phyloP scores from a whole-genome alignment of 2,888 invertebrate species.

The Dasysyrphus tricinctus region DNA sequence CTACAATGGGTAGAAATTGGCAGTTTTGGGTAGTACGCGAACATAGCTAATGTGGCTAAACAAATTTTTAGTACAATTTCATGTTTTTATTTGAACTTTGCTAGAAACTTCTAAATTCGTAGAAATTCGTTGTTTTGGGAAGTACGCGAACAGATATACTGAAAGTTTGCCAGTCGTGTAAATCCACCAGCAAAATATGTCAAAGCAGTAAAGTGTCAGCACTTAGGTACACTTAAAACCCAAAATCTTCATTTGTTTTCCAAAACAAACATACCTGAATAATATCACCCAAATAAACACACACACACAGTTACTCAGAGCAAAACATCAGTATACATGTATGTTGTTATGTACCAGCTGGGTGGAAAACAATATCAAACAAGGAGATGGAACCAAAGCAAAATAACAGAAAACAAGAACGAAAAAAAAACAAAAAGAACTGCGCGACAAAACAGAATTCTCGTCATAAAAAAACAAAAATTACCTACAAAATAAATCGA shows the following conservation, averaged over 20 bases:
- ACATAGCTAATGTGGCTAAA: too few relatives aligned
- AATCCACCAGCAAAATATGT: too few relatives aligned
- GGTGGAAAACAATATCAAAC: conserved; percentile 28
- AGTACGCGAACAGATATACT: too few relatives aligned
- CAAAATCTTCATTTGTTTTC: not conserved
- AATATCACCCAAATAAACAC: conserved; percentile 27
- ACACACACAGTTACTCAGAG: not conserved
- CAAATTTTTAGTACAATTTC: too few relatives aligned
- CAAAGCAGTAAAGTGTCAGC: not conserved
- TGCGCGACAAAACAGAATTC: conserved; percentile 60
- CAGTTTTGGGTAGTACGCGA: too few relatives aligned
- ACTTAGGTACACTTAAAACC: not conserved
- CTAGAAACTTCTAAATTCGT: too few relatives aligned
- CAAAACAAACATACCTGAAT: conserved; percentile 13
- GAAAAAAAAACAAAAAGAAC: conserved; percentile 43
- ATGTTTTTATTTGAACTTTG: too few relatives aligned
- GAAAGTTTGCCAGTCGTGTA: too few relatives aligned
- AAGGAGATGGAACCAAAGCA: conserved; percentile 22
- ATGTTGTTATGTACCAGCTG: conserved; percentile 51
- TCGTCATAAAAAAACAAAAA: conserved; percentile 1
- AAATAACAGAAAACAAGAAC: conserved; percentile 29
- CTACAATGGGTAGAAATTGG: too few relatives aligned
- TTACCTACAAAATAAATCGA: conserved; percentile 58
- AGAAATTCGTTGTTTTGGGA: too few relatives aligned
- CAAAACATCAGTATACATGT: conserved; percentile 51